Evolutionary conservation across 2,888 invertebrate species (phyloP).

Genomic region (Caenorhabditis wallacei): DNA sequence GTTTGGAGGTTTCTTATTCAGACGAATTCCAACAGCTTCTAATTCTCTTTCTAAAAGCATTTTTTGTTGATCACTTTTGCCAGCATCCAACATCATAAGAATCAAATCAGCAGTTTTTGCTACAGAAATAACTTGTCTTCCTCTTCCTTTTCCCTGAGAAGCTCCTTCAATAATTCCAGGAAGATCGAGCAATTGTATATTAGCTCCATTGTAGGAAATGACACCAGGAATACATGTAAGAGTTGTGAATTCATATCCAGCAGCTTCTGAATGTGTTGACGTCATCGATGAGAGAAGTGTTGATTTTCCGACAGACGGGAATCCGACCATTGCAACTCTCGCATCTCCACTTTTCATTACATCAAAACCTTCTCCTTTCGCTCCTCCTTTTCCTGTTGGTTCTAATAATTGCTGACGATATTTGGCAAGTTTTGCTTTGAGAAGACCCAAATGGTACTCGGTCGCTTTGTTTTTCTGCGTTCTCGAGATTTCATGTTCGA

Average conservation of each 20-base stretch:
- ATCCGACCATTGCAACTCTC: conserved; percentile 88
- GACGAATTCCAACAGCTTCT: conserved; percentile 96
- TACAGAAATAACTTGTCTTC: conserved; percentile 93
- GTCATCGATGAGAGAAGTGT: conserved; percentile 96
- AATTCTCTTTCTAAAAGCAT: conserved; percentile 91
- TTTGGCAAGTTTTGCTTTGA: conserved; percentile 94
- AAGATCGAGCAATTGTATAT: conserved; percentile 97
- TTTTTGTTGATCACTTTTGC: conserved; percentile 96
- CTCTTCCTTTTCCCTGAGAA: conserved; percentile 87
- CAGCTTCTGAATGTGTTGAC: conserved; percentile 93
- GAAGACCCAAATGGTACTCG: conserved; percentile 97
- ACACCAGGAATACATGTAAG: conserved; percentile 99
- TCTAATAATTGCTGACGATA: conserved; percentile 95
- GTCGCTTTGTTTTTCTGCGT: conserved; percentile 99
- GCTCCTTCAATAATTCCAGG: conserved; percentile 99
- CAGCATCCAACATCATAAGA: conserved; percentile 99
- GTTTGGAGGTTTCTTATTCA: conserved; percentile 96
- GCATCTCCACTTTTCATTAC: conserved; percentile 99
- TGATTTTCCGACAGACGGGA: conserved; percentile 99
- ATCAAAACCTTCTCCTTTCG: conserved; percentile 95
- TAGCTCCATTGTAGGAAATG: conserved; percentile 90
- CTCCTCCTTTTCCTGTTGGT: conserved; percentile 92
- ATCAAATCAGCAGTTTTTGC: conserved; percentile 98
- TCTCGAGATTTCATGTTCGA: conserved; percentile 97
- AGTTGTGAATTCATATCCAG: conserved; percentile 98